A percentile compares a stretch with the other conserved stretches of the same genome.
These are phyloP conservation scores for Callosobruchus maculatus DNA, from an alignment of 2,888 invertebrate species.

Conservation along the genomic window DNA sequence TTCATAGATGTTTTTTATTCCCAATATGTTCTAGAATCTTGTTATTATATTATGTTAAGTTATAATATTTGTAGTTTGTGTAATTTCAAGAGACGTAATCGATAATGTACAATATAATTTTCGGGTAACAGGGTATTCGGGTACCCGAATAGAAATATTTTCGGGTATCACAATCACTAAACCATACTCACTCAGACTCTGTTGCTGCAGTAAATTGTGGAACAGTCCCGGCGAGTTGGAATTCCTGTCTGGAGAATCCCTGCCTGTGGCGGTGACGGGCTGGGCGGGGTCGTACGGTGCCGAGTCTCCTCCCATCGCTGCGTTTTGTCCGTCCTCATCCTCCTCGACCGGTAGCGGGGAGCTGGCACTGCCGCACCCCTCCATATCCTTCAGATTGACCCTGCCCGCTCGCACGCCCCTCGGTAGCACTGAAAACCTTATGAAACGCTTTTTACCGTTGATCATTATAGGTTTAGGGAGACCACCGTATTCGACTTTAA, in stretches of 20 bases:
- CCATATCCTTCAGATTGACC: constrained; percentile 70
- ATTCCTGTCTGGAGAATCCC: constrained; percentile 39
- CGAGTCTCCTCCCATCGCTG: neutral
- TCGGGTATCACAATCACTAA: too few species aligned
- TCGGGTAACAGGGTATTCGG: too few species aligned
- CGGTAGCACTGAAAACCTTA: constrained; percentile 76
- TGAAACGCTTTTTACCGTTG: constrained; percentile 73
- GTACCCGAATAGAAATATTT: too few species aligned
- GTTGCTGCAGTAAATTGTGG: constrained; percentile 41
- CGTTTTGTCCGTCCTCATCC: constrained; percentile 22
- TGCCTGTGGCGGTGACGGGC: constrained; percentile 23
- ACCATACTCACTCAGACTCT: constrained; percentile 40
- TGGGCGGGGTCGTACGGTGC: constrained; percentile 35
- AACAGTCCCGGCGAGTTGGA: constrained; percentile 43
- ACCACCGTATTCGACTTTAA: constrained; percentile 79
- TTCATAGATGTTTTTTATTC: too few species aligned
- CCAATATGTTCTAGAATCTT: too few species aligned
- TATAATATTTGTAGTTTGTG: too few species aligned
- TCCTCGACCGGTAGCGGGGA: constrained; percentile 28
- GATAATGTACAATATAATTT: too few species aligned
- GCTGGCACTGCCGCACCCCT: constrained; percentile 47
- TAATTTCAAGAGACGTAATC: too few species aligned
- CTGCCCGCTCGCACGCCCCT: constrained; percentile 69
- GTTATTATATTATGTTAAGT: too few species aligned
- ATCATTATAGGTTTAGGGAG: constrained; percentile 75